A percentile compares a stretch with the other conserved stretches of the same genome.
Conservation (phyloP, 2,797 vertebrate genomes). For the Melanotaenia nigrans region DNA sequence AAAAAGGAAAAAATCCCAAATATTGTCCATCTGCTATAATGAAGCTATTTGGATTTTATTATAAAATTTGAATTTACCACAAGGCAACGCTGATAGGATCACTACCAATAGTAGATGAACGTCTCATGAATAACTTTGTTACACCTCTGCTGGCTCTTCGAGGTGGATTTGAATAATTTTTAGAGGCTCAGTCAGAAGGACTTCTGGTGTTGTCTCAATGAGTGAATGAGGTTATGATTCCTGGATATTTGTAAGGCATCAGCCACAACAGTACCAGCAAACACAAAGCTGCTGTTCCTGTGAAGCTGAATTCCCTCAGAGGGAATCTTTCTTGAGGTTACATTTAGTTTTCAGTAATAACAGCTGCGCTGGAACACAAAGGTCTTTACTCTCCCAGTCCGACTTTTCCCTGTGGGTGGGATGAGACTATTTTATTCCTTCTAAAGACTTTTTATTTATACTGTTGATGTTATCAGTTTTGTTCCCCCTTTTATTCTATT, state of each 20-base stretch:
- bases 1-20: background rate
- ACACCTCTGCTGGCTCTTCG: too few relatives aligned
- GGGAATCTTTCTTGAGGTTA: conserved; percentile 52
- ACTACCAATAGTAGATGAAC: too few relatives aligned
- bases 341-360: conserved; percentile 45
- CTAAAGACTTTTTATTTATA: conserved; percentile 36
- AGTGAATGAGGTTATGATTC: background rate
- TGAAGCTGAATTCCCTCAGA: conserved; percentile 40
- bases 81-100: too few relatives aligned
- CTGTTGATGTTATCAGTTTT: conserved; percentile 13
- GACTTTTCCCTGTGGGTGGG: conserved; percentile 54
- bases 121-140: background rate
- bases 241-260: background rate
- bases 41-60: too few relatives aligned
- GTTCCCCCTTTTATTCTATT: conserved; percentile 5
- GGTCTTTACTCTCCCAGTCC: conserved; percentile 65
- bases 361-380: conserved; percentile 67
- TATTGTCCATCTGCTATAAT: too few relatives aligned
- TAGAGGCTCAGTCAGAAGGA: background rate
- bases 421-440: conserved; percentile 31
- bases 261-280: conserved; percentile 10
- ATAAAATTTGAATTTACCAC: too few relatives aligned
- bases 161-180: background rate
- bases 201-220: background rate
- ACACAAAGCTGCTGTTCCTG: conserved; percentile 48